These are phyloP conservation scores for Urocyon cinereoargenteus DNA, from an alignment of 2,797 vertebrate species.

Conservation along the genomic window DNA sequence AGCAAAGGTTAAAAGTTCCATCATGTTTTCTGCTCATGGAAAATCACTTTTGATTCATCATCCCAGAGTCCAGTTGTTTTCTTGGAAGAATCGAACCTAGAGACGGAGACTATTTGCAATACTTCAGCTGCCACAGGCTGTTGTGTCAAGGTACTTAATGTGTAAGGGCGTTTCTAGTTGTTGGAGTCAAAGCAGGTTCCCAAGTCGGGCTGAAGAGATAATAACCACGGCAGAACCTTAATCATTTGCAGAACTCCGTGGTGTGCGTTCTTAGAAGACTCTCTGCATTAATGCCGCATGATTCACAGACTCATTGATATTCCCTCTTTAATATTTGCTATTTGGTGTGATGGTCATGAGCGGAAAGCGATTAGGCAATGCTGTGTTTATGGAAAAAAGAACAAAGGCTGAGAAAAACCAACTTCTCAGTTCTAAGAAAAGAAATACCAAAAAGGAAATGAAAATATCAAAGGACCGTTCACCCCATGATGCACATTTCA, in stretches of 20 bases:
- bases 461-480: conserved; percentile 37
- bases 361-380: conserved; percentile 23
- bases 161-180: conserved; percentile 11
- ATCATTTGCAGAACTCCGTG: conserved; percentile 72
- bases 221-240: conserved; percentile 50
- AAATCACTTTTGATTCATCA: conserved; percentile 75
- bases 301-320: conserved; percentile 35
- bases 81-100: conserved; percentile 46
- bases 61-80: conserved; percentile 69
- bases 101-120: conserved; percentile 23
- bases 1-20: conserved; percentile 80
- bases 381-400: conserved; percentile 62
- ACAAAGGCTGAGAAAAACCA: conserved; percentile 62
- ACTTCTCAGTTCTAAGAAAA: conserved; percentile 42
- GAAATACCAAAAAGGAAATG: conserved; percentile 57
- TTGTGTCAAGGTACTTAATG: conserved; percentile 34
- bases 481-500: background rate
- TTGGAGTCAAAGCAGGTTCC: conserved; percentile 56
- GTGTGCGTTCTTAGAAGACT: conserved; percentile 46
- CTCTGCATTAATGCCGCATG: conserved; percentile 44
- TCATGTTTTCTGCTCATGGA: conserved; percentile 61
- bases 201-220: conserved; percentile 58
- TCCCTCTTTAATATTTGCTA: conserved; percentile 36
- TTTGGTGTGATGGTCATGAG: conserved; percentile 40
- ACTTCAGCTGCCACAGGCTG: conserved; percentile 40